A percentile compares a stretch with the other conserved stretches of the same genome.
Conservation (phyloP, 64 coral and sea anemone species). For the Hydrozoanthus tunicans region DNA sequence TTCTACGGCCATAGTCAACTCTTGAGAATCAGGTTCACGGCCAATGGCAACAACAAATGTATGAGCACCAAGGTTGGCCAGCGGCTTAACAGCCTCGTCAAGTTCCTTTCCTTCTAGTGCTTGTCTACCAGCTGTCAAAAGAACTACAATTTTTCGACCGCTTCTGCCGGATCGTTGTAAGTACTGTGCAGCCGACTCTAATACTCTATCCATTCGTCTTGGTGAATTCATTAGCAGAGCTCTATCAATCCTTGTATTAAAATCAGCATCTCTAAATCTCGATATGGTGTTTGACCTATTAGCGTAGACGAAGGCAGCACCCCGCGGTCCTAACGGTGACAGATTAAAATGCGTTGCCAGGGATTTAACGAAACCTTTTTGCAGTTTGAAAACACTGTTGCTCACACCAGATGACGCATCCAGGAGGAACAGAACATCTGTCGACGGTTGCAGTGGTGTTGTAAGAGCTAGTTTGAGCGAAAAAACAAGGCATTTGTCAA, state of each 20-base stretch:
- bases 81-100: slow-evolving; percentile 51
- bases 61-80: slow-evolving; percentile 46
- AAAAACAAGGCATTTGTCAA: not conserved
- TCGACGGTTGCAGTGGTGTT: slow-evolving; percentile 19
- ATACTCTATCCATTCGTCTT: slow-evolving; percentile 70
- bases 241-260: slow-evolving; percentile 27
- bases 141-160: slow-evolving; percentile 60
- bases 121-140: slow-evolving; percentile 73
- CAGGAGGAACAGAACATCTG: slow-evolving; percentile 74
- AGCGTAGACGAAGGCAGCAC: slow-evolving; percentile 61
- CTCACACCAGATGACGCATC: slow-evolving; percentile 69
- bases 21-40: slow-evolving; percentile 40
- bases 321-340: slow-evolving; percentile 41
- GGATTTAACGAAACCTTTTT: slow-evolving; percentile 69
- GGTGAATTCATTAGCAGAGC: slow-evolving; percentile 30
- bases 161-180: slow-evolving; percentile 45
- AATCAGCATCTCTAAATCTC: slow-evolving; percentile 6
- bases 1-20: slow-evolving; percentile 51
- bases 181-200: slow-evolving; percentile 39
- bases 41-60: slow-evolving; percentile 75
- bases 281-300: slow-evolving; percentile 16
- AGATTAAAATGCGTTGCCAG: slow-evolving; percentile 64
- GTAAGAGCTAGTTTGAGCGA: slow-evolving; percentile 13
- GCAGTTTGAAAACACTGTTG: slow-evolving; percentile 29
- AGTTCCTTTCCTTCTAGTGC: slow-evolving; percentile 13